A percentile compares a stretch with the other conserved stretches of the same genome.
Conservation (phyloP, 2,888 invertebrate species). For the Acrocyrtus sp. region DNA sequence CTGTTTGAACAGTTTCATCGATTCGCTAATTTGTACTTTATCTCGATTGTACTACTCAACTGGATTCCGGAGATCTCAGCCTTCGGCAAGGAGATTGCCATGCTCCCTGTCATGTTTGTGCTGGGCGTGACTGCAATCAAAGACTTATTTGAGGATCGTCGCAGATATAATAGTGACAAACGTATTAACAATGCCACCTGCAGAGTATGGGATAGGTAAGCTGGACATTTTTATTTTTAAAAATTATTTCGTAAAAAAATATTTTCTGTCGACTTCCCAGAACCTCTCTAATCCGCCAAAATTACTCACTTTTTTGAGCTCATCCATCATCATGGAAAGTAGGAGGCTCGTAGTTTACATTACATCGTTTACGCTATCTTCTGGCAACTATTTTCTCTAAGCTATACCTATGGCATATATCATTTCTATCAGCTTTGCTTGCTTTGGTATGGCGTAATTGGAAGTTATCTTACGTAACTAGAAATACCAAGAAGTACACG, state of each 20-base stretch:
- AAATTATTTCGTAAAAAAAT: slow-evolving; percentile 5
- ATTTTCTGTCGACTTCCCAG: neutral
- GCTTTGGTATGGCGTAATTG: too few relatives aligned
- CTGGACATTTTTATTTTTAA: slow-evolving; percentile 58
- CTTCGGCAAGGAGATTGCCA: slow-evolving; percentile 94
- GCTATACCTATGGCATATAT: too few relatives aligned
- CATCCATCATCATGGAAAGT: too few relatives aligned
- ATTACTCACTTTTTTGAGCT: too few relatives aligned
- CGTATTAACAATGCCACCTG: slow-evolving; percentile 94
- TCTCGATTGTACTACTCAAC: slow-evolving; percentile 94
- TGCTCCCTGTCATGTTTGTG: slow-evolving; percentile 95
- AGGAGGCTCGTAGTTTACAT: too few relatives aligned
- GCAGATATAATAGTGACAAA: slow-evolving; percentile 89
- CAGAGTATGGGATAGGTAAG: slow-evolving; percentile 90
- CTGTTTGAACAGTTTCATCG: slow-evolving; percentile 97
- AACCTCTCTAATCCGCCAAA: neutral
- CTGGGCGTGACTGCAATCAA: slow-evolving; percentile 93
- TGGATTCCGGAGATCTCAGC: slow-evolving; percentile 96
- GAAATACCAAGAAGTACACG: too few relatives aligned
- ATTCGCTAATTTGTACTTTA: slow-evolving; percentile 97
- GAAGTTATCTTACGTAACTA: too few relatives aligned
- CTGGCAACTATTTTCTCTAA: too few relatives aligned
- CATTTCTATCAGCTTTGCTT: too few relatives aligned
- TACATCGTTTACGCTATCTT: too few relatives aligned
- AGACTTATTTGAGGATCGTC: slow-evolving; percentile 92